Percentiles rank a stretch among this genome's conserved stretches.
These are phyloP conservation scores for Grus americana DNA, from an alignment of 2,113 vertebrate genomes.

Conservation along the genomic window DNA sequence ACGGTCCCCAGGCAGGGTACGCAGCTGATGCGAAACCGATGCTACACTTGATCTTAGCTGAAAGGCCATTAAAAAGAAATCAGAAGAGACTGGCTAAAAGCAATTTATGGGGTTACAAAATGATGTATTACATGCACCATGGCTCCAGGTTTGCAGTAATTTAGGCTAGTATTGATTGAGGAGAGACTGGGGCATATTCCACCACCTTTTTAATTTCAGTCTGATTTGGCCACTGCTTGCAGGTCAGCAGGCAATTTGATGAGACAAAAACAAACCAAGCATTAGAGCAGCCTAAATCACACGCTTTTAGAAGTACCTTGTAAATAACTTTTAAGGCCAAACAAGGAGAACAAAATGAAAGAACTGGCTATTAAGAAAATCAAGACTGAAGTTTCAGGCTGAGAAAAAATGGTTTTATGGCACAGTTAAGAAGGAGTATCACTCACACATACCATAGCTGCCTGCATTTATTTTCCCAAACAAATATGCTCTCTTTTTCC, in stretches of 20 bases:
- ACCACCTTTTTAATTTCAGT: conserved; percentile 63
- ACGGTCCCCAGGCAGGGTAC: fast-evolving
- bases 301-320: conserved; percentile 38
- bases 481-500: background rate
- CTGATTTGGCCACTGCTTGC: conserved; percentile 52
- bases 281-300: conserved; percentile 54
- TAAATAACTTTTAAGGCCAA: conserved; percentile 56
- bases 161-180: conserved; percentile 66
- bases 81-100: conserved; percentile 56
- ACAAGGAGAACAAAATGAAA: conserved; percentile 54
- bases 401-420: conserved; percentile 22
- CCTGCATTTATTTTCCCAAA: conserved; percentile 16
- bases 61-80: conserved; percentile 55
- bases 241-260: conserved; percentile 57
- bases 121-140: conserved; percentile 66
- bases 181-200: conserved; percentile 58
- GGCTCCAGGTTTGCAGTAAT: conserved; percentile 63
- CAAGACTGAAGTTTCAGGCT: conserved; percentile 1
- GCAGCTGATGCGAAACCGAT: conserved; percentile 8
- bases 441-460: background rate
- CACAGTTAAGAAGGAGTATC: background rate
- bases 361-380: conserved; percentile 48
- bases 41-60: conserved; percentile 35
- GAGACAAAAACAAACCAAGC: conserved; percentile 63
- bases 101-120: conserved; percentile 63